Percentiles rank a stretch among this genome's conserved stretches.
Conservation (phyloP, 1,140 invertebrate genomes). For the Druon quercuslanigerum region DNA sequence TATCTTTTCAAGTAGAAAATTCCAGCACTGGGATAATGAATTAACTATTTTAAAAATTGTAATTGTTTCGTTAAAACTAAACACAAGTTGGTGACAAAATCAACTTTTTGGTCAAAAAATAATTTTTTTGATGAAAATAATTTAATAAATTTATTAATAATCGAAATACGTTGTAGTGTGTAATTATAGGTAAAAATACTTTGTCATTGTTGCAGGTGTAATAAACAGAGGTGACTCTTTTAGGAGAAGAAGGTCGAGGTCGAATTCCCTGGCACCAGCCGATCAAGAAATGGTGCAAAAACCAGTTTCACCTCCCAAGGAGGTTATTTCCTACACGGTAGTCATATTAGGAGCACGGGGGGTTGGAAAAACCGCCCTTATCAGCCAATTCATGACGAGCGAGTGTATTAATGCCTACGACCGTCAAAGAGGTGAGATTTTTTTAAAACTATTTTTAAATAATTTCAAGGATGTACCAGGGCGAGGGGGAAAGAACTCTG, state of each 20-base stretch:
- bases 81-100: too few relatives aligned
- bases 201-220: conserved; percentile 79
- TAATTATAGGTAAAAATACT: not conserved
- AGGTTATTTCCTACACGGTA: conserved; percentile 81
- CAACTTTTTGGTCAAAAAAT: too few relatives aligned
- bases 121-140: too few relatives aligned
- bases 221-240: conserved; percentile 94
- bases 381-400: conserved; percentile 95
- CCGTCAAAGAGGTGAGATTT: conserved; percentile 81
- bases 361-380: conserved; percentile 92
- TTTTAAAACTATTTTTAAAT: conserved; percentile 27
- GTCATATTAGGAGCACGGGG: conserved; percentile 90
- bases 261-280: conserved; percentile 79
- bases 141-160: too few relatives aligned
- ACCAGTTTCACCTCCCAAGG: conserved; percentile 73
- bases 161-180: too few relatives aligned
- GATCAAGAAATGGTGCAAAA: conserved; percentile 62
- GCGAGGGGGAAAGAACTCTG: too few relatives aligned
- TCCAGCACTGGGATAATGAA: too few relatives aligned
- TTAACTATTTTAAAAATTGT: too few relatives aligned
- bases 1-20: too few relatives aligned
- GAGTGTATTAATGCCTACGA: conserved; percentile 96
- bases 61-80: too few relatives aligned
- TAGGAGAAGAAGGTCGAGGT: conserved; percentile 84
- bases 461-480: not conserved